Percentiles rank a stretch among this genome's conserved stretches.
phyloP scores from a whole-genome alignment of 2,888 invertebrate species.

The Punctoribates punctum region DNA sequence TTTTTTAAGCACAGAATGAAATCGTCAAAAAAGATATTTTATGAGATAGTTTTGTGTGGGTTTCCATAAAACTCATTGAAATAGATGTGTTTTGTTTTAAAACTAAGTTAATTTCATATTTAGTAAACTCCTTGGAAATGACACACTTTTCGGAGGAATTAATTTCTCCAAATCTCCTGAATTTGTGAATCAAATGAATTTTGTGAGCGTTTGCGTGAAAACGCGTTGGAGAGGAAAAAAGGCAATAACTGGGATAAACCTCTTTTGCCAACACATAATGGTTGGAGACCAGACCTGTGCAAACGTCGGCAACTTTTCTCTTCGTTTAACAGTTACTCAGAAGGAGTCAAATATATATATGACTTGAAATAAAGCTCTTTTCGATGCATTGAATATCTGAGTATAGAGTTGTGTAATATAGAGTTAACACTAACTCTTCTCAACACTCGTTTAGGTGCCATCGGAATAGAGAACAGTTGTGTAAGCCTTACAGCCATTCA shows the following conservation, averaged over 20 bases:
- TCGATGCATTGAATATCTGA: slow-evolving; percentile 14
- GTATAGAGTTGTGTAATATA: slow-evolving; percentile 19
- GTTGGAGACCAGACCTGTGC: not conserved
- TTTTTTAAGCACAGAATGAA: too few relatives aligned
- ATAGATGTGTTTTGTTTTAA: not conserved
- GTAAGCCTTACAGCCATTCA: slow-evolving; percentile 22
- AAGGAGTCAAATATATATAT: slow-evolving; percentile 34
- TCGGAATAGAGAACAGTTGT: not conserved
- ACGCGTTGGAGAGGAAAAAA: slow-evolving; percentile 10
- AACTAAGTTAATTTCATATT: not conserved
- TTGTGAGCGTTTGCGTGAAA: slow-evolving; percentile 22
- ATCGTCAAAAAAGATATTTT: too few relatives aligned
- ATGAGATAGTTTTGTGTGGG: too few relatives aligned
- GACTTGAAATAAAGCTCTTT: slow-evolving; percentile 30
- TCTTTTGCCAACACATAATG: not conserved
- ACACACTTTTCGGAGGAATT: not conserved
- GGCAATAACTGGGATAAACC: slow-evolving; percentile 21
- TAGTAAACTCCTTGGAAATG: not conserved
- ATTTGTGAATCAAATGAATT: slow-evolving; percentile 29
- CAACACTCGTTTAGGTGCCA: slow-evolving; percentile 3
- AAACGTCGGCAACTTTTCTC: slow-evolving; percentile 26
- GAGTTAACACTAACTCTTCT: slow-evolving; percentile 17
- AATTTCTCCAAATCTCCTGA: not conserved
- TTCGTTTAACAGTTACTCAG: slow-evolving; percentile 24
- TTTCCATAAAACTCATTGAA: too few relatives aligned